Conservation (phyloP, 2,797 vertebrate genomes). For the Bradypus variegatus region DNA sequence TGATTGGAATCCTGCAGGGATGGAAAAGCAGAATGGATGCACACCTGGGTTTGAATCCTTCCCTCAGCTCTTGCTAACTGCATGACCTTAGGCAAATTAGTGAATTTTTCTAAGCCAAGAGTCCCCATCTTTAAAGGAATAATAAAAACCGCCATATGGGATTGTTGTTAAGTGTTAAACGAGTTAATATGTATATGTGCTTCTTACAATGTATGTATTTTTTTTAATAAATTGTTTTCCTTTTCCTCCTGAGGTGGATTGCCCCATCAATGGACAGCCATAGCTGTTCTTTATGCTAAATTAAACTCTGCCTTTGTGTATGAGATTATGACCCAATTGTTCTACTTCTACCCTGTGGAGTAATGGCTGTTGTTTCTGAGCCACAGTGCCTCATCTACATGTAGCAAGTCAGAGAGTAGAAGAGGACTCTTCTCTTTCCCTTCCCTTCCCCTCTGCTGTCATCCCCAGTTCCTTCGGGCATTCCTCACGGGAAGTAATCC, state of each 20-base stretch:
- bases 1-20: background rate
- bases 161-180: background rate
- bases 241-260: background rate
- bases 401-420: background rate
- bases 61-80: background rate
- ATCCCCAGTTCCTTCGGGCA: background rate
- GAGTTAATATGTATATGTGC: background rate
- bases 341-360: background rate
- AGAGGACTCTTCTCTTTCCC: background rate
- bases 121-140: no score
- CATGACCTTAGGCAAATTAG: no score
- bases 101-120: no score
- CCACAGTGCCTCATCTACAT: background rate
- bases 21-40: background rate
- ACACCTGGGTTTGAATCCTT: background rate
- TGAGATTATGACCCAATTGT: background rate
- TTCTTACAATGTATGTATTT: background rate
- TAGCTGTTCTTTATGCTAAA: background rate
- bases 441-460: background rate
- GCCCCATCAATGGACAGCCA: background rate
- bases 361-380: background rate
- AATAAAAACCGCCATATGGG: no score
- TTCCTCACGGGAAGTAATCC: background rate
- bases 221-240: background rate
- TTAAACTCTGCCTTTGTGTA: background rate